These are phyloP conservation scores for Cerastis leucographa DNA, from an alignment of 2,888 invertebrate genomes.

Conservation along the genomic window DNA sequence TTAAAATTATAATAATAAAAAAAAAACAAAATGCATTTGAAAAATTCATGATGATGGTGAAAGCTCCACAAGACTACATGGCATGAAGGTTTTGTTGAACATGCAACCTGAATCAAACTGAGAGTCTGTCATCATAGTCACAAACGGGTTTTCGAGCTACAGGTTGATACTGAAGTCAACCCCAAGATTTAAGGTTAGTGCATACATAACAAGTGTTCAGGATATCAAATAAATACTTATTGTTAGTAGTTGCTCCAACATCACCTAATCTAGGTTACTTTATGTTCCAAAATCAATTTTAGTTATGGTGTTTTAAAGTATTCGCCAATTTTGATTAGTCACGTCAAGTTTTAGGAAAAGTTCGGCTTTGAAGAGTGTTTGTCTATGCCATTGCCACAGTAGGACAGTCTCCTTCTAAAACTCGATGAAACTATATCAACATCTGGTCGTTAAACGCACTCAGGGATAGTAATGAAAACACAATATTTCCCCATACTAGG, in stretches of 20 bases:
- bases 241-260: slow-evolving; percentile 17
- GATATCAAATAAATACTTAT: not conserved
- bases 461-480: slow-evolving; percentile 7
- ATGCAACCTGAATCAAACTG: not conserved
- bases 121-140: not conserved
- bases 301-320: not conserved
- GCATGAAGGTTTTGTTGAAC: not conserved
- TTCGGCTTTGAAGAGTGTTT: not conserved
- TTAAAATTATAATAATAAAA: too few relatives aligned
- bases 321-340: not conserved
- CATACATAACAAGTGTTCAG: not conserved
- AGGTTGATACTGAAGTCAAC: not conserved
- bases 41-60: not conserved
- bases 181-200: not conserved
- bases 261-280: not conserved
- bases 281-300: not conserved
- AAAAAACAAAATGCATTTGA: too few relatives aligned
- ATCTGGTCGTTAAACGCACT: not conserved
- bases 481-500: not conserved
- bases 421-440: not conserved
- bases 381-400: too few relatives aligned
- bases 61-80: not conserved
- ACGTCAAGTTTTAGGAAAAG: not conserved
- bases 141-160: not conserved
- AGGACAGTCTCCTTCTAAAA: not conserved